Evolutionary conservation across 2,888 invertebrate species (phyloP), one percentile per base, ranked within the genome.

Genomic region (Nowickia ferox): DNA sequence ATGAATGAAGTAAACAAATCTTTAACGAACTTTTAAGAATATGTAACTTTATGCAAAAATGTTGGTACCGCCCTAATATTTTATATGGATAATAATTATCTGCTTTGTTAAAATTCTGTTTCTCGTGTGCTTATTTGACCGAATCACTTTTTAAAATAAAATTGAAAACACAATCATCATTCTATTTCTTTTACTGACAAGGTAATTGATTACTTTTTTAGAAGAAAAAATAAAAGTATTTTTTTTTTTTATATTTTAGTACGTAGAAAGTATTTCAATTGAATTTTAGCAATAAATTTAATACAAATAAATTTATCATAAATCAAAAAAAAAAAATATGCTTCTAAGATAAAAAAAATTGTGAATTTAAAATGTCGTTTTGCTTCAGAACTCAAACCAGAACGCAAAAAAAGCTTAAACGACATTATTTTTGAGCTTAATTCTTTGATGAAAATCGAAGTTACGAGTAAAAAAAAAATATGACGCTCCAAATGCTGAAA

Each of bases 181-280:
- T 40, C 10, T n/a, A 42, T 42, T 42, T 44, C 55, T 79, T 79
- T 72, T 72, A 19, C 63, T 72, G 30, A 53, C 19, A 44, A 15
- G 55, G 63, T 55, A 71, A 79, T 79, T 72, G 63, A 79, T 55
- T 79, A 55, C 72, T 72, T 79, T 79, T 71, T 71, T 71, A 63
- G 71, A 71, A 63, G 46, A 55, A 72, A 17, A 65, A 55, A 76
- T 53, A 76, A 72, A 71, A 72, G 55, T 65, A 63, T 72, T 75
- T 15, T 81, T 22, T 57, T 74, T n/a, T 66, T 68, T 81, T 61
- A 75, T 63, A 46, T 17, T 19, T 9, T 65, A 68, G 53, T 53
- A 74, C 74, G 30, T 59, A 51, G 44, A 68, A 68, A 65, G 19
- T 74, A 59, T 51, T 74, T 46, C 66, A 79, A 71, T 72, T 63